Base-by-base conservation (phyloP, 2,888 invertebrate species). In the Plagiodera versicolora region DNA sequence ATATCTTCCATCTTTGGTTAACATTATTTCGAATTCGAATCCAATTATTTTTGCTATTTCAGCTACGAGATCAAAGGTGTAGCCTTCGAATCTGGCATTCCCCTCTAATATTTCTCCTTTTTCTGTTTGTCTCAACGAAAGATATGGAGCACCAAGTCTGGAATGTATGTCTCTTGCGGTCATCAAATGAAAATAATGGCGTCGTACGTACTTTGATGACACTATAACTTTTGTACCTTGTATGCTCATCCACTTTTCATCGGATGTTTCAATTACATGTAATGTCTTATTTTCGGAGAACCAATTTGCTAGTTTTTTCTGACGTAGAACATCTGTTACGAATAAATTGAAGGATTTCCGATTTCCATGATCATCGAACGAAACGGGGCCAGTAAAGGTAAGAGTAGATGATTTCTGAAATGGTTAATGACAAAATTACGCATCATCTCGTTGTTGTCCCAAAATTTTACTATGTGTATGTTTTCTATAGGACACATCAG, bases 81-180 rank as follows among this genome's bases (percentile, higher is more conserved):
- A 98, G 1, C 96, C 95, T 77, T 93, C 91, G 75, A 86, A 95
- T 50, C 89, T 84, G 66, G 87, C 89, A 73, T 92, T 94, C 1
- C 91, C 93, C 57, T 83, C 84, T 28, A 85, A 72, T 1, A 81
- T 76, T 75, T 86, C 83, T 14, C 86, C 87, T 17, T 87, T 84
- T 20, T 69, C 80, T 0, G 85, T 78, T 52, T 78, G 76, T 11
- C 28, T 58, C 72, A 83, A 79, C 75, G 86, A 83, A 47, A 92
- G 81, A 76, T 88, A 92, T 0, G 93, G 92, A 20, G 86, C 84
- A n/a, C 90, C 91, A 67, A 89, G 79, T 56, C 90, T 87, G 19
- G 8, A 17, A n/a, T 24, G 6, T 9, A 20, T 9, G 1, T 6
- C 10, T 35, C 10, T 11, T 17, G 10, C 3, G 10, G 28, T 14